These are phyloP conservation scores for Periplaneta americana DNA, from an alignment of 1,140 invertebrate species.

Conservation along the genomic window DNA sequence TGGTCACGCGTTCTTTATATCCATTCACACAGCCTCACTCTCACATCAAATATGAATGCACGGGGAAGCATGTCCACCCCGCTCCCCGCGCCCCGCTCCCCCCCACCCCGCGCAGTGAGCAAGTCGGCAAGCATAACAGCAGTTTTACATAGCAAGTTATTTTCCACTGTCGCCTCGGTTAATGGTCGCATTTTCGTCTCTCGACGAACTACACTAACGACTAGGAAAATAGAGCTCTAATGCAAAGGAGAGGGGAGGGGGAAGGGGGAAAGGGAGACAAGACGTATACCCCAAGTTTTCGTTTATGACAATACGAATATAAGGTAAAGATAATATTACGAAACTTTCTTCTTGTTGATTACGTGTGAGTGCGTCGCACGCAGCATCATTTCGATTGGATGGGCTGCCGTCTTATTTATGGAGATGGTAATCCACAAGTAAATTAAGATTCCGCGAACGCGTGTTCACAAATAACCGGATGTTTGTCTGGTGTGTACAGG, in stretches of 20 bases:
- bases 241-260: background rate
- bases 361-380: background rate
- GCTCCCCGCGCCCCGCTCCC: background rate
- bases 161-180: slow-evolving; percentile 10
- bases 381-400: background rate
- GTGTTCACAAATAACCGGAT: too few species aligned
- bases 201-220: background rate
- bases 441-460: background rate
- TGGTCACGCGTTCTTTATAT: background rate
- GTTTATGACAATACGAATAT: slow-evolving; percentile 2
- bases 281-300: background rate
- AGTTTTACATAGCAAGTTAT: slow-evolving; percentile 7
- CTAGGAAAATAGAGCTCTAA: background rate
- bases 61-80: background rate
- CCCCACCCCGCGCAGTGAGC: background rate
- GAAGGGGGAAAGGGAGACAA: background rate
- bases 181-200: background rate
- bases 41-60: slow-evolving; percentile 1
- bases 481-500: too few species aligned
- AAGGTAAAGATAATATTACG: background rate
- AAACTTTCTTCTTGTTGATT: background rate
- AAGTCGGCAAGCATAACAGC: background rate
- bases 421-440: background rate
- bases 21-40: background rate
- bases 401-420: background rate